Evolutionary conservation across 64 coral and sea anemone genomes (phyloP).

Genomic region (Pocillopora damicornis): DNA sequence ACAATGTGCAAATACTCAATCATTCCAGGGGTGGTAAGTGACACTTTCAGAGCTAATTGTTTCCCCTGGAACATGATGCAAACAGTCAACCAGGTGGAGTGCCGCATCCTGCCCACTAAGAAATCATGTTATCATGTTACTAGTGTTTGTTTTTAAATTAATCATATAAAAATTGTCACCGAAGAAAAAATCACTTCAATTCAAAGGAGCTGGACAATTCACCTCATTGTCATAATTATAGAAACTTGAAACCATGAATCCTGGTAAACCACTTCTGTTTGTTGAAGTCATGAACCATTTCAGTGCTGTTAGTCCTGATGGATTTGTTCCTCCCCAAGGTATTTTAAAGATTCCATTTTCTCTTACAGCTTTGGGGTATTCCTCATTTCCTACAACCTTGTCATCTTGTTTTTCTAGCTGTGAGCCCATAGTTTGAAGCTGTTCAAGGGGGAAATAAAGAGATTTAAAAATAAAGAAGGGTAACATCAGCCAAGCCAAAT

Average conservation of each 20-base stretch:
- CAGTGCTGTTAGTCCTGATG: not conserved
- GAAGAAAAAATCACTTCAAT: not conserved
- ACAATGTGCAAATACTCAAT: too few relatives aligned
- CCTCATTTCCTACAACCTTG: not conserved
- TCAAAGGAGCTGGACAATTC: not conserved
- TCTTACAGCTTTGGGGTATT: not conserved
- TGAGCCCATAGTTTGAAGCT: not conserved
- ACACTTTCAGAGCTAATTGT: too few relatives aligned
- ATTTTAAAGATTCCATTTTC: constrained; percentile 8
- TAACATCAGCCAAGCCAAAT: too few relatives aligned
- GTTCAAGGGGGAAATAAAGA: not conserved
- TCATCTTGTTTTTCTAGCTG: not conserved
- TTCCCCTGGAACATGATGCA: too few relatives aligned
- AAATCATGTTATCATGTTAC: not conserved
- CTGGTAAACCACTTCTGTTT: constrained; percentile 11
- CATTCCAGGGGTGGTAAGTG: too few relatives aligned
- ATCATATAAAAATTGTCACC: not conserved
- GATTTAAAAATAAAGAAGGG: too few relatives aligned
- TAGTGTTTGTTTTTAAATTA: not conserved
- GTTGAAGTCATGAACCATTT: constrained; percentile 23
- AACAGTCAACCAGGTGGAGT: too few relatives aligned
- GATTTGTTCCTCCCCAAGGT: not conserved
- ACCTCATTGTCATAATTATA: not conserved
- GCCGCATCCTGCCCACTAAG: too few relatives aligned
- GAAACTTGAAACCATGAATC: not conserved